Conservation (phyloP, 2,113 vertebrate species). For the Nerophis ophidion region DNA sequence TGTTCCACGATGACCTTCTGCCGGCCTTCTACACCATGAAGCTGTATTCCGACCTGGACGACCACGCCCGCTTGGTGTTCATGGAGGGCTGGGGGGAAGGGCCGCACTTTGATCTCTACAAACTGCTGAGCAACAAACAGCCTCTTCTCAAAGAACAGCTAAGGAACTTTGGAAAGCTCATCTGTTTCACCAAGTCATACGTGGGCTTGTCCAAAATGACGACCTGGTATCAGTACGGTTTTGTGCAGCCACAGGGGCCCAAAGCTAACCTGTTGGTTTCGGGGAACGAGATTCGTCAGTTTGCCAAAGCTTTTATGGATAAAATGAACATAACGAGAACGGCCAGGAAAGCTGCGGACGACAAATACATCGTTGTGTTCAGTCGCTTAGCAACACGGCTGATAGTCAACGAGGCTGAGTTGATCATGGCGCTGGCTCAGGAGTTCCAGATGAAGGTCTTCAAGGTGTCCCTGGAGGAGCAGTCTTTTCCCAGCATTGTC, state of each 20-base stretch:
- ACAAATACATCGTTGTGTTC: constrained; percentile 87
- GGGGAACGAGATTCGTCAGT: constrained; percentile 90
- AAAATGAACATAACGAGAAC: constrained; percentile 80
- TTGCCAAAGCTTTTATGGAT: constrained; percentile 76
- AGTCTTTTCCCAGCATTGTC: constrained; percentile 81
- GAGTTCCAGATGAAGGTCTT: constrained; percentile 95
- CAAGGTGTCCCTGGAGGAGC: constrained; percentile 88
- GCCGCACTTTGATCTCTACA: constrained; percentile 89
- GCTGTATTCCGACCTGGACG: constrained; percentile 85
- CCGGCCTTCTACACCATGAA: constrained; percentile 94
- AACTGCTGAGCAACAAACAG: constrained; percentile 87
- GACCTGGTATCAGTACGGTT: constrained; percentile 98
- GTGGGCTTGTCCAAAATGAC: constrained; percentile 94
- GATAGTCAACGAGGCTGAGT: constrained; percentile 91
- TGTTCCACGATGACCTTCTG: constrained; percentile 94
- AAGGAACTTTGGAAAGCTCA: constrained; percentile 84
- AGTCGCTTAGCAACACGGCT: constrained; percentile 88
- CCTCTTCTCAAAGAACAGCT: constrained; percentile 89
- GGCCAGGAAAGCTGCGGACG: constrained; percentile 55
- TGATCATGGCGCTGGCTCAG: constrained; percentile 87
- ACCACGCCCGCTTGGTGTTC: constrained; percentile 86
- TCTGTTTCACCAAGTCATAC: constrained; percentile 92
- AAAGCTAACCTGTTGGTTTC: constrained; percentile 96
- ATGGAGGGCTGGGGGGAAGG: constrained; percentile 97
- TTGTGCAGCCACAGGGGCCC: constrained; percentile 93